Percentiles rank a stretch among this genome's conserved stretches.
Evolutionary conservation across 2,797 vertebrate genomes (phyloP).

Genomic region (Dromococcyx pavoninus): DNA sequence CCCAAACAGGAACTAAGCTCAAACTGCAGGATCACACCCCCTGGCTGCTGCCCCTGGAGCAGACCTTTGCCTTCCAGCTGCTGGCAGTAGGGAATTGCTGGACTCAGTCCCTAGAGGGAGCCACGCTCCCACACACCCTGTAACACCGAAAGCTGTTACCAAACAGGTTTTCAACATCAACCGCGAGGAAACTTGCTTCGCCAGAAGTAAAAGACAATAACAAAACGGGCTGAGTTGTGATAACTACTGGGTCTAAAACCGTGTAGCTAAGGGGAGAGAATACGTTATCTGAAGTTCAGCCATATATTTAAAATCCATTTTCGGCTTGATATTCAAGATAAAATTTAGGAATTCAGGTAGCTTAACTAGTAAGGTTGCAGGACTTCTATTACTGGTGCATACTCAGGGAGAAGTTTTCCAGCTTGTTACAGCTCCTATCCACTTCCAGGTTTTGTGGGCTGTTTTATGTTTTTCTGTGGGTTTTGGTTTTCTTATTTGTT

Average conservation of each 20-base stretch:
- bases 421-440: background rate
- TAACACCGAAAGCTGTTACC: background rate
- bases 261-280: background rate
- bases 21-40: background rate
- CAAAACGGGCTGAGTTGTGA: background rate
- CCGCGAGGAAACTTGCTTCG: background rate
- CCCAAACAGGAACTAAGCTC: background rate
- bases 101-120: conserved; percentile 60
- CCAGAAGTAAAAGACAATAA: background rate
- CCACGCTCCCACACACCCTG: background rate
- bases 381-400: background rate
- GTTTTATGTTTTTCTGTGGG: background rate
- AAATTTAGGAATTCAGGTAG: background rate
- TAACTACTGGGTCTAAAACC: background rate
- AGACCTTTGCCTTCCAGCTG: background rate
- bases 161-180: background rate
- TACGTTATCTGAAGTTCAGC: background rate
- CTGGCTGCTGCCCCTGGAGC: background rate
- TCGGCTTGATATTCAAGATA: background rate
- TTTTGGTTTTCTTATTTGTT: background rate
- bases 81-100: background rate
- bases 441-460: background rate
- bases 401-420: background rate
- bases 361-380: background rate
- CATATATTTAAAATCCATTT: background rate